Evolutionary conservation across 1,140 invertebrate species (phyloP).

Genomic region (Lasaia peninsularis): DNA sequence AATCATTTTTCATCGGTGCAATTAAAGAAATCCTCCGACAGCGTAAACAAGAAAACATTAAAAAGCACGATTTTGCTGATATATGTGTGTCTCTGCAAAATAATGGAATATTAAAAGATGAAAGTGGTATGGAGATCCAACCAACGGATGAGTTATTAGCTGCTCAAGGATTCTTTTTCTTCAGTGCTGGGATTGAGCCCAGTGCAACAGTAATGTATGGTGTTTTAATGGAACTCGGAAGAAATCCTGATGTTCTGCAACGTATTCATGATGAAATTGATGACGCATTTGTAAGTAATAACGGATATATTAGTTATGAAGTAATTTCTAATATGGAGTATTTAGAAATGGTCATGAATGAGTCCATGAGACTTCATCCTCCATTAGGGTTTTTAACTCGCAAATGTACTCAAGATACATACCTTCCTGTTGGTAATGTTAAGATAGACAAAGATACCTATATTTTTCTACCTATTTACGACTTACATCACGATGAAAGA

Average conservation of each 20-base stretch:
- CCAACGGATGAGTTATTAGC: slow-evolving; percentile 63
- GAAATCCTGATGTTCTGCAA: slow-evolving; percentile 56
- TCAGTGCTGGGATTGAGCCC: slow-evolving; percentile 77
- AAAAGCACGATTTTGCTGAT: slow-evolving; percentile 38
- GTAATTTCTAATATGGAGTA: slow-evolving; percentile 55
- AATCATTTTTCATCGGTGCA: slow-evolving; percentile 36
- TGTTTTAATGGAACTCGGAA: slow-evolving; percentile 45
- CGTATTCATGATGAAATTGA: slow-evolving; percentile 62
- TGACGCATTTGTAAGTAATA: slow-evolving; percentile 34
- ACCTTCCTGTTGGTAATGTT: slow-evolving; percentile 57
- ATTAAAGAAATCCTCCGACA: slow-evolving; percentile 31
- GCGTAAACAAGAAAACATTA: slow-evolving; percentile 20
- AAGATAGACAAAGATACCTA: slow-evolving; percentile 67
- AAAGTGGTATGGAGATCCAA: slow-evolving; percentile 31
- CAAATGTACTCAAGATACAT: slow-evolving; percentile 54
- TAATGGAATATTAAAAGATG: slow-evolving; percentile 33
- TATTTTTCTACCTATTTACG: slow-evolving; percentile 76
- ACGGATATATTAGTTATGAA: slow-evolving; percentile 60
- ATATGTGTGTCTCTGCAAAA: slow-evolving; percentile 35
- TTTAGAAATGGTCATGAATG: slow-evolving; percentile 63
- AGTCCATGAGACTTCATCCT: slow-evolving; percentile 70
- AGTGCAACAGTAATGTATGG: slow-evolving; percentile 45
- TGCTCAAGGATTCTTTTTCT: slow-evolving; percentile 74
- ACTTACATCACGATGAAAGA: slow-evolving; percentile 78
- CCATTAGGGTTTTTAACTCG: slow-evolving; percentile 58